Conservation (phyloP, 92 coral and sea anemone species). For the Isaurus tuberculatus region DNA sequence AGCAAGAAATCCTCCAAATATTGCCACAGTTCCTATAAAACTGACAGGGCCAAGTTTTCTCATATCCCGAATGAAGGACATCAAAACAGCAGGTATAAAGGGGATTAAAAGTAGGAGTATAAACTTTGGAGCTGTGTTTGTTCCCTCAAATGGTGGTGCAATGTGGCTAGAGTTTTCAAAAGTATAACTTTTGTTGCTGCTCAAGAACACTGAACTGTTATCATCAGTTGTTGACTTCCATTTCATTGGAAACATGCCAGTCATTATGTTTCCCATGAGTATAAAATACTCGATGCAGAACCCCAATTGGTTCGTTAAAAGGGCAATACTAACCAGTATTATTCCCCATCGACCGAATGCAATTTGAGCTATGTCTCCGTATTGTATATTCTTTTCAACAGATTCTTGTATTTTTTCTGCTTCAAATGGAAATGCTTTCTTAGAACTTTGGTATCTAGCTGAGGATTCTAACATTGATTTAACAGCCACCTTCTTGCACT, state of each 20-base stretch:
- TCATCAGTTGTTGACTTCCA: conserved; percentile 1
- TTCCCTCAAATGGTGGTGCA: conserved; percentile 10
- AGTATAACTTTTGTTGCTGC: not conserved
- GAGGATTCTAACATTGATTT: conserved; percentile 69
- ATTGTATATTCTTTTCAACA: conserved; percentile 74
- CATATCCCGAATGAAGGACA: conserved; percentile 82
- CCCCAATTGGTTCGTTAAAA: conserved; percentile 82
- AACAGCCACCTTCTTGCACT: conserved; percentile 93
- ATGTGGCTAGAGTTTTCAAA: conserved; percentile 14
- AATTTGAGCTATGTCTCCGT: conserved; percentile 89
- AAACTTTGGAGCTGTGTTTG: conserved; percentile 66
- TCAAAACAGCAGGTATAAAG: conserved; percentile 70
- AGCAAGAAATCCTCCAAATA: conserved; percentile 74
- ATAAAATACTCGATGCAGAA: conserved; percentile 96
- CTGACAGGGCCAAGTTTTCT: conserved; percentile 88
- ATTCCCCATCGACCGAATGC: conserved; percentile 85
- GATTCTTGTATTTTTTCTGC: conserved; percentile 56
- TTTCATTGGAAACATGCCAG: conserved; percentile 70
- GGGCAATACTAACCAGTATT: conserved; percentile 81
- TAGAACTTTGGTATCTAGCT: conserved; percentile 44
- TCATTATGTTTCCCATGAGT: conserved; percentile 88
- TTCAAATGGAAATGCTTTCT: conserved; percentile 58
- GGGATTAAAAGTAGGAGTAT: conserved; percentile 72
- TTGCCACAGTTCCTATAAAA: conserved; percentile 72
- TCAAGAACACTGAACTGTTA: not conserved